These are phyloP conservation scores for Drosophila bifasciata DNA, from an alignment of 1,140 invertebrate species.

Conservation along the genomic window DNA sequence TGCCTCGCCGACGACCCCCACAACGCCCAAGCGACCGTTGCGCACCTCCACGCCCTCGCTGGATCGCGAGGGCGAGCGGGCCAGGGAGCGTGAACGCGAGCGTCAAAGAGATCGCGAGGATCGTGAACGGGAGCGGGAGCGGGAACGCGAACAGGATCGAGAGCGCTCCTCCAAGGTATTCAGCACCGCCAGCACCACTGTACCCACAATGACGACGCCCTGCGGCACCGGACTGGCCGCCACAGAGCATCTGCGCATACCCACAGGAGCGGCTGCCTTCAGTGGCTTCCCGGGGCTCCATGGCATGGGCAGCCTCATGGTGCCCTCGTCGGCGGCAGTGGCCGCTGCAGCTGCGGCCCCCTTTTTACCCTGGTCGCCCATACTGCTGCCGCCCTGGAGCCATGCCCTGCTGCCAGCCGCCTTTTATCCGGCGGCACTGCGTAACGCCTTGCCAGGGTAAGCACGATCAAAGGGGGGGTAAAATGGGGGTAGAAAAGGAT, in stretches of 20 bases:
- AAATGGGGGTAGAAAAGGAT: no score
- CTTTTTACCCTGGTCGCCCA: constrained; percentile 86
- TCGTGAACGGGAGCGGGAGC: constrained; percentile 14
- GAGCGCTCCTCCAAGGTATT: constrained; percentile 37
- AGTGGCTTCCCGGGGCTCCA: constrained; percentile 75
- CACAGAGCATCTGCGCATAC: constrained; percentile 71
- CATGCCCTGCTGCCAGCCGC: constrained; percentile 85
- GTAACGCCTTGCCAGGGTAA: constrained; percentile 86
- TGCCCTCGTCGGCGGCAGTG: constrained; percentile 84
- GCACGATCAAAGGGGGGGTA: constrained; percentile 43
- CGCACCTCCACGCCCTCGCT: constrained; percentile 74
- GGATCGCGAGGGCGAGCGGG: constrained; percentile 29
- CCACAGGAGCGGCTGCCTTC: constrained; percentile 75
- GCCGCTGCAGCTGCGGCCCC: constrained; percentile 84
- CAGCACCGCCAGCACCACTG: constrained; percentile 71
- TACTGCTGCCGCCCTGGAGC: constrained; percentile 86
- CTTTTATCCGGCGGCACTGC: constrained; percentile 86
- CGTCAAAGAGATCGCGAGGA: constrained; percentile 21
- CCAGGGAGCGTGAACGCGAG: constrained; percentile 22
- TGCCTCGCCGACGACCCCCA: constrained; percentile 47
- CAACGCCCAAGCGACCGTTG: constrained; percentile 60
- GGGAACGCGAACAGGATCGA: constrained; percentile 20
- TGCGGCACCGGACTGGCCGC: constrained; percentile 45
- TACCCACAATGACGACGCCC: constrained; percentile 64
- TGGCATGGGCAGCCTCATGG: constrained; percentile 84